Base-by-base conservation (phyloP, 2,888 invertebrate genomes). In the Bembecia ichneumoniformis region DNA sequence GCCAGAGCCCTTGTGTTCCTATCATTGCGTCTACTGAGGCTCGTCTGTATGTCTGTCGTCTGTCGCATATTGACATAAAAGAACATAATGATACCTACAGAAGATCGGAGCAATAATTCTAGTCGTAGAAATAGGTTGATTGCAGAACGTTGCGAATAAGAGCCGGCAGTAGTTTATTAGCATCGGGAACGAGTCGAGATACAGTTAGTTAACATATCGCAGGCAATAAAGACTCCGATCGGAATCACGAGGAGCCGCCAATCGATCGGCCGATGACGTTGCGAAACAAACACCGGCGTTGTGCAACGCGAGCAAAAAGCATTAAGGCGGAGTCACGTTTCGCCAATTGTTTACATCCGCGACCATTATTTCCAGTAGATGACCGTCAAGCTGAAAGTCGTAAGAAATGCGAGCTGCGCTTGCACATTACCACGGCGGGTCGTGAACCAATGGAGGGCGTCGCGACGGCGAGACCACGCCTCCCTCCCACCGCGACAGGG, bases 331-430 rank as follows among this genome's bases (percentile, higher is more conserved):
- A 20, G 64, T 74, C 74, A 72, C 68, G 70, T 74, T 74, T 62
- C 73, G 51, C 51, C 62, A 60, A 71, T 76, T 74, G 74, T 75
- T 71, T 62, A 60, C 62, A 53, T 57, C 55, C 60, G 51, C 59
- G 52, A 57, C 54, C 54, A 58, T 64, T 59, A 60, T 64, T 64
- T 52, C 55, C 57, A 28, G 59, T 63, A 54, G 64, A 54, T 62
- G 64, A 62, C 64, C 63, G 56, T 58, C 59, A 46, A 40, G 40
- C n/a, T n/a, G 54, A 53, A 28, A 28, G 55, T 51, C 47, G 54
- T 53, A 63, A 60, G 57, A 63, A 62, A 60, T 60, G 54, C 34
- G 17, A 40, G 34, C 28, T 43, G 47, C 51, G 43, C 13, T 40
- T 35, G 47, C 49, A 47, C 49, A 46, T 46, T 48, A 46, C 54